Percentiles rank a stretch among this genome's conserved stretches.
phyloP scores from a whole-genome alignment of 2,113 vertebrate species.

The Eulemur rufifrons region DNA sequence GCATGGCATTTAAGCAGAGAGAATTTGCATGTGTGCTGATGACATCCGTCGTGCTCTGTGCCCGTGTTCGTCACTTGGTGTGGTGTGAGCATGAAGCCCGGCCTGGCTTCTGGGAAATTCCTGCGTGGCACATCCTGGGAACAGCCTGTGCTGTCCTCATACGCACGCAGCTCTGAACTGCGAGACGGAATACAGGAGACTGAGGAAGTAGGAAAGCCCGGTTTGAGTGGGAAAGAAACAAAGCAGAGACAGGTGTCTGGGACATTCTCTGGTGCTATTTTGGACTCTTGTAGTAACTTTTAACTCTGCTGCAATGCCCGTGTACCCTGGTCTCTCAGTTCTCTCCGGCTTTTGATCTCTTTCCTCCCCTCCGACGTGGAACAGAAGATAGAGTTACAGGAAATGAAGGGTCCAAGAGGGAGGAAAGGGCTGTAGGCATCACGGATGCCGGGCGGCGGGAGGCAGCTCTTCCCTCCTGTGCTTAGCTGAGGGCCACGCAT shows the following conservation, averaged over 20 bases:
- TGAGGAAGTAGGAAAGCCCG: not conserved
- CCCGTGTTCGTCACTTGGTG: constrained; percentile 28
- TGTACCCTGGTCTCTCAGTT: not conserved
- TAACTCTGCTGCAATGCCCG: not conserved
- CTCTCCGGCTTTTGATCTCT: not conserved
- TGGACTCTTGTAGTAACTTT: not conserved
- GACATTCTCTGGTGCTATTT: not conserved
- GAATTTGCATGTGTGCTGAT: constrained; percentile 67
- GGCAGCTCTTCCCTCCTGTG: fast-evolving
- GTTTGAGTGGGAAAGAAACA: not conserved
- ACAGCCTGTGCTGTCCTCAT: not conserved
- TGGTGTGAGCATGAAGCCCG: not conserved
- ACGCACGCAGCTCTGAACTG: no score
- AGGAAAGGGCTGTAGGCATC: not conserved
- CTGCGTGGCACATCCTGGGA: not conserved
- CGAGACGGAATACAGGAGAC: not conserved
- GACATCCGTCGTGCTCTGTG: not conserved
- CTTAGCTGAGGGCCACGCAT: not conserved
- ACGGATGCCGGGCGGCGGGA: not conserved
- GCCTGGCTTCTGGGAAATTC: constrained; percentile 52
- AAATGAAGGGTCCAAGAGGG: not conserved
- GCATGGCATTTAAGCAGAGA: constrained; percentile 70
- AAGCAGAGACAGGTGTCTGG: not conserved
- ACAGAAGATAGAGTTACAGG: not conserved
- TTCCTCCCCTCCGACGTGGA: not conserved